phyloP scores from a whole-genome alignment of 2,888 invertebrate species.

The Keiferia lycopersicella region DNA sequence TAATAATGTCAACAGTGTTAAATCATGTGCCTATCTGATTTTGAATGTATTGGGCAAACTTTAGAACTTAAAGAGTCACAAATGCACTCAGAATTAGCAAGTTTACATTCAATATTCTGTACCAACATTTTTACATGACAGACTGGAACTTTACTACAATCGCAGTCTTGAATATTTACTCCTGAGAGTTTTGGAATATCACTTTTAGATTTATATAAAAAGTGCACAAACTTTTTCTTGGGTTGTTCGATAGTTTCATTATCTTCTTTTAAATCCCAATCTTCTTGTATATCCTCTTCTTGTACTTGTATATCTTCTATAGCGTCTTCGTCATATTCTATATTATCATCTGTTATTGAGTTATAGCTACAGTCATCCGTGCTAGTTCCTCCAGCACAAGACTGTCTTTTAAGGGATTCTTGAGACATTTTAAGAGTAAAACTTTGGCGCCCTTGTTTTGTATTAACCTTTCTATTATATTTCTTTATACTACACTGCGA shows the following conservation, averaged over 20 bases:
- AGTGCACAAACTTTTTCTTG: slow-evolving; percentile 44
- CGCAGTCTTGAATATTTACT: slow-evolving; percentile 44
- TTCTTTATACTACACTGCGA: not conserved
- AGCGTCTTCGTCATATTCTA: no score
- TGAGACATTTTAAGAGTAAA: slow-evolving; percentile 6
- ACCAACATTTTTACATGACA: slow-evolving; percentile 75
- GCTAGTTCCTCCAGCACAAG: not conserved
- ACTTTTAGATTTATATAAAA: slow-evolving; percentile 40
- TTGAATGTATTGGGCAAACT: slow-evolving; percentile 65
- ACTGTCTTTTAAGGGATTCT: not conserved
- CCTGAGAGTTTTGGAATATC: slow-evolving; percentile 31
- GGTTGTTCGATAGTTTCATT: not conserved
- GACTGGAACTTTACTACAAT: slow-evolving; percentile 65
- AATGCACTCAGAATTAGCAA: slow-evolving; percentile 59
- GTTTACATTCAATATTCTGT: slow-evolving; percentile 63
- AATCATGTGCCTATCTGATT: not conserved
- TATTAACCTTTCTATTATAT: not conserved
- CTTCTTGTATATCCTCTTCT: slow-evolving; percentile 23
- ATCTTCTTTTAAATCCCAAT: not conserved
- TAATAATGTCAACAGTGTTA: not conserved
- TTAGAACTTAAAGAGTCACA: slow-evolving; percentile 62
- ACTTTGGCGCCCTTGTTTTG: not conserved
- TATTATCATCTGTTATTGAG: not conserved
- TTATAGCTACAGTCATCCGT: not conserved
- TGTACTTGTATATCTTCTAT: slow-evolving; percentile 43